Evolutionary conservation across 2,113 vertebrate species (phyloP).

Genomic region (Egretta garzetta): DNA sequence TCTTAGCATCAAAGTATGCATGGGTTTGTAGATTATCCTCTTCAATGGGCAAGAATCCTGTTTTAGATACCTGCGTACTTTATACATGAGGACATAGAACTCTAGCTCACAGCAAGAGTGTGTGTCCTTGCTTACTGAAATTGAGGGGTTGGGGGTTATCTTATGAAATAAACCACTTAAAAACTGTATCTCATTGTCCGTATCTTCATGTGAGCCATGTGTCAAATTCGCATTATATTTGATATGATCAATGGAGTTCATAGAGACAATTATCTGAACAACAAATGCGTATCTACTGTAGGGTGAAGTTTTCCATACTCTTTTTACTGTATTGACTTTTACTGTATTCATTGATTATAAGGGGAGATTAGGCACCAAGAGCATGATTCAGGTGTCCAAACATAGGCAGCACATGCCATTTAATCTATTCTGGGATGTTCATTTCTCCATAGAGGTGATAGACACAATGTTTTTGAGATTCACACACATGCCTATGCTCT

Average conservation of each 20-base stretch:
- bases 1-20: background rate
- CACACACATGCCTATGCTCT: background rate
- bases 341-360: background rate
- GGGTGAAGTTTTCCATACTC: background rate
- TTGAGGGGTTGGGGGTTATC: background rate
- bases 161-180: background rate
- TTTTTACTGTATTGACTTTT: background rate
- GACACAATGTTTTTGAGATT: background rate
- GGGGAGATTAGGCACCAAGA: background rate
- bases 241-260: background rate
- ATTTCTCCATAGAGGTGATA: background rate
- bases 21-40: background rate
- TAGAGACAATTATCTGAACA: background rate
- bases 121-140: background rate
- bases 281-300: rapidly evolving
- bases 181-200: background rate
- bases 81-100: background rate
- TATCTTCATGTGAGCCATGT: background rate
- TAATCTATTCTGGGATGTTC: background rate
- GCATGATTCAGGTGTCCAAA: background rate
- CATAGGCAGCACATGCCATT: background rate
- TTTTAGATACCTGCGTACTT: background rate
- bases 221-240: background rate
- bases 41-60: background rate
- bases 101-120: background rate